Percentiles rank a stretch among this genome's conserved stretches.
Conservation (phyloP, 2,113 vertebrate species). For the Gallinago undulata region DNA sequence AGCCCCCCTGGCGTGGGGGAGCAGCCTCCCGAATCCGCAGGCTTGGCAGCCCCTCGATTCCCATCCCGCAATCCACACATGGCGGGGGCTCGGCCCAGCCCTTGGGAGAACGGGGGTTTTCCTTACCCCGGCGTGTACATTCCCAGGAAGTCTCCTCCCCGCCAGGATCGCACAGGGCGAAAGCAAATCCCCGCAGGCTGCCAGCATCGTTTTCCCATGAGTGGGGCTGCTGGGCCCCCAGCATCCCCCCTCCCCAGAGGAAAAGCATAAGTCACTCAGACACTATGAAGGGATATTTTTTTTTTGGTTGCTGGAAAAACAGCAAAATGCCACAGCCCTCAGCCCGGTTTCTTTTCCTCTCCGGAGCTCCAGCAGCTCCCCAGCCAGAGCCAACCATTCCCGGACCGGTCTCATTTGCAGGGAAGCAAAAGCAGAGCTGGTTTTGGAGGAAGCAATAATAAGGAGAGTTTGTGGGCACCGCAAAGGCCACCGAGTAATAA, state of each 20-base stretch:
- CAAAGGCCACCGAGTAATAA: neutral
- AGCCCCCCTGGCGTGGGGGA: neutral
- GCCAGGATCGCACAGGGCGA: neutral
- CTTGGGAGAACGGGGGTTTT: neutral
- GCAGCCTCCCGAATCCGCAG: neutral
- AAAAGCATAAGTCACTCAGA: neutral
- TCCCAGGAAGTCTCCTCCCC: constrained; percentile 14
- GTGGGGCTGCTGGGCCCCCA: accelerated
- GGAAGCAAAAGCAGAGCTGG: neutral
- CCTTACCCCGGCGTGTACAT: neutral
- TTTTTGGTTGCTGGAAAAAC: neutral
- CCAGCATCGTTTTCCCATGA: neutral
- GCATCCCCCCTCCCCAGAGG: neutral
- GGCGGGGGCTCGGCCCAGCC: neutral
- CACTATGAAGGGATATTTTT: neutral
- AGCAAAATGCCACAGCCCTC: neutral
- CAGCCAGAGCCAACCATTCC: neutral
- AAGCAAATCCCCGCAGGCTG: neutral
- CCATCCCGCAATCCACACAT: neutral
- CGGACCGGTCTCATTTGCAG: neutral
- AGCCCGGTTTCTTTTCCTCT: neutral
- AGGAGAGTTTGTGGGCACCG: neutral
- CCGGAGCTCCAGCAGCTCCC: neutral
- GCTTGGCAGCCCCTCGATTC: neutral
- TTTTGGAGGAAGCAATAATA: neutral